Percentiles rank a stretch among this genome's conserved stretches.
Evolutionary conservation across 2,113 vertebrate species (phyloP).

Genomic region (Eleginops maclovinus): DNA sequence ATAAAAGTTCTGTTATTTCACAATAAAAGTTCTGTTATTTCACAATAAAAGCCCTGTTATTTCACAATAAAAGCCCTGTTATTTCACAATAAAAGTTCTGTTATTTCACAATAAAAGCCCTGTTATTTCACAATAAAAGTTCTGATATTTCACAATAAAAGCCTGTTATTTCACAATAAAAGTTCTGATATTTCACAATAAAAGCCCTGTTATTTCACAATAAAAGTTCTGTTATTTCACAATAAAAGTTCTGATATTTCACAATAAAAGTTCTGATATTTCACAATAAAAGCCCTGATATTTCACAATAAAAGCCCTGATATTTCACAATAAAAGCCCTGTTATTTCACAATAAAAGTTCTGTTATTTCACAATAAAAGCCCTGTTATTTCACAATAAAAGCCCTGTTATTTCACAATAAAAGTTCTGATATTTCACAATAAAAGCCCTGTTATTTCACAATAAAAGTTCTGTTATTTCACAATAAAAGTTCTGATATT

Average conservation of each 20-base stretch:
- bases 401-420: neutral
- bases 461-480: neutral
- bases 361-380: neutral
- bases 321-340: neutral
- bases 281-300: neutral
- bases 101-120: no score
- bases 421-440: no score
- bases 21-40: neutral
- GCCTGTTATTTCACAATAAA: no score
- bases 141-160: neutral
- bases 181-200: neutral
- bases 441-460: neutral
- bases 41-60: neutral
- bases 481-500: neutral
- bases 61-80: no score
- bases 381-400: no score
- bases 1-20: no score
- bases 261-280: neutral
- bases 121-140: neutral
- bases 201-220: no score
- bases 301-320: no score
- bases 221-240: neutral
- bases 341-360: no score
- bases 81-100: neutral
- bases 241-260: no score